Evolutionary conservation across 2,888 invertebrate genomes (phyloP).

Genomic region (Tubiluchus corallicola): DNA sequence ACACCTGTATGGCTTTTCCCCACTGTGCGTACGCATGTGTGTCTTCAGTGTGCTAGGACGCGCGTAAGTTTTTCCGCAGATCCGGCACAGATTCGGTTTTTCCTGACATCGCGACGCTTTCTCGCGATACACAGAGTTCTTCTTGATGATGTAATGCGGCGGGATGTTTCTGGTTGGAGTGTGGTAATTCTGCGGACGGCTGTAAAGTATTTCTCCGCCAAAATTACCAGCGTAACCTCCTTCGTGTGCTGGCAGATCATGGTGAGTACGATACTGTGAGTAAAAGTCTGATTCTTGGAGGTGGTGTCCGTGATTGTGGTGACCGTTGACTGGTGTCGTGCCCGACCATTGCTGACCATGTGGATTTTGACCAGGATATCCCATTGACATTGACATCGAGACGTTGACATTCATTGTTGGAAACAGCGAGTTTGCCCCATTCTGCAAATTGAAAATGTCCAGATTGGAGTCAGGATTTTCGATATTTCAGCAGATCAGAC

Average conservation of each 20-base stretch:
- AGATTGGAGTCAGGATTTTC: too few species aligned
- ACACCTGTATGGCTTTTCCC: constrained; percentile 60
- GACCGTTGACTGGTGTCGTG: constrained; percentile 9
- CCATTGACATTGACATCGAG: constrained; percentile 96
- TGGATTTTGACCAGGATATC: too few species aligned
- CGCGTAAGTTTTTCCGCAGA: constrained; percentile 88
- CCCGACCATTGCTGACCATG: neutral
- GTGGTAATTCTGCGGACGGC: neutral
- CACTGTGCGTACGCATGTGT: constrained; percentile 85
- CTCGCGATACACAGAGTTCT: neutral
- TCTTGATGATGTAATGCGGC: constrained; percentile 4
- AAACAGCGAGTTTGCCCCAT: constrained; percentile 31
- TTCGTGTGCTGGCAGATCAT: constrained; percentile 5
- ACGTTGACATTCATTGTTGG: constrained; percentile 93
- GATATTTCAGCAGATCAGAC: too few species aligned
- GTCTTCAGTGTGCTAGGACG: constrained; percentile 91
- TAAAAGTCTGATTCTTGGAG: constrained; percentile 6
- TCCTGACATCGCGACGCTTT: constrained; percentile 9
- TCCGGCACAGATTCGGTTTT: constrained; percentile 64
- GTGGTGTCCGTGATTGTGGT: constrained; percentile 11
- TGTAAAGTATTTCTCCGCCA: neutral
- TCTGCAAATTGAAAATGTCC: too few species aligned
- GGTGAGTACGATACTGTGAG: constrained; percentile 14
- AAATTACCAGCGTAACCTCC: neutral
- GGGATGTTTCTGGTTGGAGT: neutral